Base-by-base conservation (phyloP, 1,140 invertebrate genomes). In the Drosophila burlai region DNA sequence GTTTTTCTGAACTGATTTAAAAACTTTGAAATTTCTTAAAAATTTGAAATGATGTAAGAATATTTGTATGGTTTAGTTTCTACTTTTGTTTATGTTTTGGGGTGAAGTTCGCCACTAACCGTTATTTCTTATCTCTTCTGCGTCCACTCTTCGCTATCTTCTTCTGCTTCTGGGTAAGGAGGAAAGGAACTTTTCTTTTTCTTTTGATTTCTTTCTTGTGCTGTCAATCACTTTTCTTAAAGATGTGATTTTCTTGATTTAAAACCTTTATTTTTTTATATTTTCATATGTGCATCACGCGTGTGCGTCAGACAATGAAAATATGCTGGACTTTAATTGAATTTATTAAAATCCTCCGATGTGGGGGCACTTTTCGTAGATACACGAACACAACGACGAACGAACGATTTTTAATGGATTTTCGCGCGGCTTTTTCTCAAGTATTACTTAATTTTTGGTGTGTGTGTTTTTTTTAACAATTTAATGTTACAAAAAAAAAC, bases 211-310 rank as follows among this genome's bases (percentile, higher is more conserved):
- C 3, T 36, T 58, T 59, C 34, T 84, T 74, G 46, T 73, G 69
- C 68, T 40, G 63, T 31, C 40, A 38, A 68, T 71, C 63, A 86
- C 79, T 79, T 85, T 76, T 42, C 57, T 76, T 73, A 38, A 55
- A 57, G 64, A 24, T 72, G 50, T 52, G 65, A 66, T 45, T 66
- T 67, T 52, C 16, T 83, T 73, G 55, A 47, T 69, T 58, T 52
- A n/a, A 36, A 63, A 24, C 8, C 9, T 38, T 38, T 26, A n/a
- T 24, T 43, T 58, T 49, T 38, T 72, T 66, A 67, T 40, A 65
- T 42, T 81, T 85, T 86, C 83, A 85, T 71, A 50, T 85, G 83
- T 85, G 40, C 78, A 81, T 85, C 82, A 85, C 82, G 83, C 82
- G 58, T 59, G 68, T 38, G 82, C 82, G 78, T 85, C 75, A 85